A percentile compares a stretch with the other conserved stretches of the same genome.
Evolutionary conservation across 2,888 invertebrate species (phyloP).

Genomic region (Phania funesta): DNA sequence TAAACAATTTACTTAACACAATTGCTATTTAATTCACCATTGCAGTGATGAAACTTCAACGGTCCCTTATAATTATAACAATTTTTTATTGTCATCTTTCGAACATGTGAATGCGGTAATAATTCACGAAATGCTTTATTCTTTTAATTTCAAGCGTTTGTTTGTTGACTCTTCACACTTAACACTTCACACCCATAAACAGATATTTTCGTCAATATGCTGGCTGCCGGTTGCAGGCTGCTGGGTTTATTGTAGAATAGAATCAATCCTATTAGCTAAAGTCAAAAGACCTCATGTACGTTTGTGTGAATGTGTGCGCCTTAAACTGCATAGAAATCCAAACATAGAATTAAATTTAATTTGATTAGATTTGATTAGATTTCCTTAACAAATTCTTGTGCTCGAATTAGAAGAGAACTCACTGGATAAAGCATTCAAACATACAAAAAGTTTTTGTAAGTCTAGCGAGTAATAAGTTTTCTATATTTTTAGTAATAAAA

Average conservation of each 20-base stretch:
- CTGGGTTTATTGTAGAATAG: not conserved
- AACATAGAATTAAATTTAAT: constrained; percentile 42
- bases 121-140: not conserved
- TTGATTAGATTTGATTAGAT: constrained; percentile 34
- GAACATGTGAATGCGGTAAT: not conserved
- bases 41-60: no score
- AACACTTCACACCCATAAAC: not conserved
- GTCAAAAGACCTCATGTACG: not conserved
- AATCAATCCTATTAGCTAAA: not conserved
- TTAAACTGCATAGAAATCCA: constrained; percentile 33
- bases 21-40: no score
- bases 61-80: no score
- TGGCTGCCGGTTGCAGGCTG: not conserved
- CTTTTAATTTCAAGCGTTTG: not conserved
- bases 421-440: not conserved
- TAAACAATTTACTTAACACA: no score
- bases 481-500: constrained; percentile 33
- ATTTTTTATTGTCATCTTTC: no score
- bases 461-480: constrained; percentile 56
- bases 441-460: constrained; percentile 40
- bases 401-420: not conserved
- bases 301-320: not conserved
- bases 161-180: not conserved
- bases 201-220: not conserved
- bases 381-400: not conserved